Evolutionary conservation across 1,140 invertebrate species (phyloP), one percentile per base, ranked within the genome.

Genomic region (Ceratitis capitata): DNA sequence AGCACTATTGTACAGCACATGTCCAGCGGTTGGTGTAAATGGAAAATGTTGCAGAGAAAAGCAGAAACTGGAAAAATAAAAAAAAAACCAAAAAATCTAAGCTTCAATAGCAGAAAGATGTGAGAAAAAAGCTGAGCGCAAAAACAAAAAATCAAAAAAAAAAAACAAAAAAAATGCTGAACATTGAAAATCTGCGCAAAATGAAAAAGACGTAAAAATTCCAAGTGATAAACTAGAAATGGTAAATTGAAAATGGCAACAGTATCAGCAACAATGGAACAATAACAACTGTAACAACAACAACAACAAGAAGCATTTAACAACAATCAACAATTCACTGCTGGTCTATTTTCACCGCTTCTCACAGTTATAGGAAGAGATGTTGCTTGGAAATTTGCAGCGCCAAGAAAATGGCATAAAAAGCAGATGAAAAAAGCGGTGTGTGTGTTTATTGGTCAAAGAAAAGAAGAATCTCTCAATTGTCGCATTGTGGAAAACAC

Each of bases 201-300:
- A 42, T 35, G 61, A 26, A 61, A n/a, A 16, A 1, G 14, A 64
- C 51, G 39, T 12, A 42, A 42, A 78, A 23, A 47, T 78, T 78
- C 42, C 32, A 69, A 78, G 69, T 47, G 39, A 78, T 47, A 78
- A 78, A 69, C 32, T 39, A n/a, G 35, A 69, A 69, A 78, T 45
- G 69, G 69, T 45, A 78, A 78, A 78, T 78, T 45, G 69, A 78
- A 78, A 78, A 47, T 45, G 39, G 69, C 69, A 45, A 78, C 69
- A 19, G 39, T 47, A 78, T 78, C 32, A 32, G 39, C 39, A 19
- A 78, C 39, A 78, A 45, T 45, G 14, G 69, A 16, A 19, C 35
- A n/a, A n/a, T n/a, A n/a, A n/a, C 3, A n/a, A n/a, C n/a, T n/a
- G n/a, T n/a, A 56, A 56, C n/a, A 78, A 78, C 35, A 42, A 19